Conservation (phyloP, 2,888 invertebrate species). For the Hypsopygia costalis region DNA sequence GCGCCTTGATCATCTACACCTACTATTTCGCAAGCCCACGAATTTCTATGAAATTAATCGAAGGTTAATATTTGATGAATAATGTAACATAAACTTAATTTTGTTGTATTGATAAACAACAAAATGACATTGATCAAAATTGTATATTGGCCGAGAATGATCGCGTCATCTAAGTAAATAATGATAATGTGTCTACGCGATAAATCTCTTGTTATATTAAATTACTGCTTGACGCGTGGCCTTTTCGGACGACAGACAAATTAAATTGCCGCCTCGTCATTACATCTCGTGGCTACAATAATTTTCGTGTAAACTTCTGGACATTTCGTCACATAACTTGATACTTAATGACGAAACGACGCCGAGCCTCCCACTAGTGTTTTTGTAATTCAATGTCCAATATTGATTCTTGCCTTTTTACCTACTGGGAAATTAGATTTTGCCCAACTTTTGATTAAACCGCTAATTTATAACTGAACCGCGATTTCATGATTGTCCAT, state of each 20-base stretch:
- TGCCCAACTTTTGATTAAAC: slow-evolving; percentile 9
- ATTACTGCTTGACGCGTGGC: slow-evolving; percentile 17
- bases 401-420: not conserved
- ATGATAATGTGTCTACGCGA: slow-evolving; percentile 6
- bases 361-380: slow-evolving; percentile 12
- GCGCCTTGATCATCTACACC: too few relatives aligned
- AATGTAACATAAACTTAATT: too few relatives aligned
- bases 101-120: too few relatives aligned
- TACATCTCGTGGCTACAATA: slow-evolving; percentile 28
- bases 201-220: slow-evolving; percentile 14
- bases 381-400: slow-evolving; percentile 8
- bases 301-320: slow-evolving; percentile 31
- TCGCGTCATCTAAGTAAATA: slow-evolving; percentile 15
- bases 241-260: slow-evolving; percentile 28
- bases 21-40: too few relatives aligned
- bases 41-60: too few relatives aligned
- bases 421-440: slow-evolving; percentile 10
- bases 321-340: slow-evolving; percentile 23
- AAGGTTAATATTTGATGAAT: too few relatives aligned
- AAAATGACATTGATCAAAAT: too few relatives aligned
- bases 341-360: slow-evolving; percentile 24
- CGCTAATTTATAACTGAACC: slow-evolving; percentile 6
- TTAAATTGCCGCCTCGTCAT: slow-evolving; percentile 31
- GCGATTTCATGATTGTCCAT: slow-evolving; percentile 6
- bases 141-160: not conserved